These are phyloP conservation scores for Halcyon chelicuti DNA, from an alignment of 2,797 vertebrate species.

Conservation along the genomic window DNA sequence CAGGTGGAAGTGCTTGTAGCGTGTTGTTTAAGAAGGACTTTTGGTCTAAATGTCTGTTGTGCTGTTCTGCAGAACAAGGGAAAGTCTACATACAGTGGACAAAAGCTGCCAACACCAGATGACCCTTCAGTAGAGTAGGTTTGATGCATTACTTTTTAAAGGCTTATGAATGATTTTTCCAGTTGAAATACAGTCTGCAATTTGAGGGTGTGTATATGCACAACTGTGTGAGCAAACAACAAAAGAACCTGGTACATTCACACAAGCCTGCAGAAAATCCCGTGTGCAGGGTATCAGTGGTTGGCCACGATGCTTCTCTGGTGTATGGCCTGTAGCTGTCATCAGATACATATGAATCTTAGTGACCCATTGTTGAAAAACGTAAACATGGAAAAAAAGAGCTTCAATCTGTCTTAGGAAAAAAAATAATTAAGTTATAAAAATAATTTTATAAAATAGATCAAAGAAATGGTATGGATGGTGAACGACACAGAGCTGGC, in stretches of 20 bases:
- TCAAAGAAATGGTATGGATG: background rate
- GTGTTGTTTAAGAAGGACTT: background rate
- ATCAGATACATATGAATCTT: background rate
- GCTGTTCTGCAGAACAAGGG: background rate
- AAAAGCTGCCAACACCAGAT: background rate
- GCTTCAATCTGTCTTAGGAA: background rate
- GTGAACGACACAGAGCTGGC: background rate
- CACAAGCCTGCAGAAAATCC: background rate
- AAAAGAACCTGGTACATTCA: background rate
- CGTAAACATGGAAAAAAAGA: background rate
- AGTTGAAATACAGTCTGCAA: background rate
- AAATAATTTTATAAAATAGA: background rate
- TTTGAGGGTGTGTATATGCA: background rate
- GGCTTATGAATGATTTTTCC: background rate
- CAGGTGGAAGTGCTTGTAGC: background rate
- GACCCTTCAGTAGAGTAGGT: background rate
- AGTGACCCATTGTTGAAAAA: background rate
- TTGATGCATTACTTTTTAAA: background rate
- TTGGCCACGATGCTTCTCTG: background rate
- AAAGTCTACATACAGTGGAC: rapidly evolving
- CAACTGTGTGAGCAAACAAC: background rate
- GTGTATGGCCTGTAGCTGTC: background rate
- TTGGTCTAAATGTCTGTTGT: background rate
- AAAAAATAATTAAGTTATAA: background rate
- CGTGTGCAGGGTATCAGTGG: background rate